phyloP scores from a whole-genome alignment of 1,140 invertebrate genomes.

The Arion vulgaris region DNA sequence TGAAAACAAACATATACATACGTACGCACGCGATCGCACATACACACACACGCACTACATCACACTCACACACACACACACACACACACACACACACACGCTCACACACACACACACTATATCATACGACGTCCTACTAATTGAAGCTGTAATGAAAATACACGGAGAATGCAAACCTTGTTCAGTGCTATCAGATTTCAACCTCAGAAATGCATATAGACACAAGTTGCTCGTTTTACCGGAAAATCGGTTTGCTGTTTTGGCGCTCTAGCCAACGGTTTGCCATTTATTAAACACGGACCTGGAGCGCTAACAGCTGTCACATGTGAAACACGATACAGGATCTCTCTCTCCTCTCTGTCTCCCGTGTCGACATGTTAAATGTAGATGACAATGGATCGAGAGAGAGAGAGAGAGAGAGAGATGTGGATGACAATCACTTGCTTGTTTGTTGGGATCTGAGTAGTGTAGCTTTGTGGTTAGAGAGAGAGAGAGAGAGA shows the following conservation, averaged over 20 bases:
- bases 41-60: too few relatives aligned
- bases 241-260: neutral
- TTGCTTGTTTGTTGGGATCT: neutral
- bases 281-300: neutral
- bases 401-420: too few relatives aligned
- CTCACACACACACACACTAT: neutral
- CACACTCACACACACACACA: too few relatives aligned
- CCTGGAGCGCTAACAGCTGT: neutral
- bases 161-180: neutral
- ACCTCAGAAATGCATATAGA: neutral
- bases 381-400: neutral
- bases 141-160: neutral
- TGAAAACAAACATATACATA: too few relatives aligned
- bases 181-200: neutral
- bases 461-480: neutral
- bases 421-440: too few relatives aligned
- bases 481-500: slow-evolving; percentile 15
- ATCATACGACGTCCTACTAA: neutral
- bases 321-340: neutral
- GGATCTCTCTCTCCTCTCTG: neutral
- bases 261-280: neutral
- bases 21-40: too few relatives aligned
- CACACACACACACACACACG: neutral
- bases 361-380: neutral
- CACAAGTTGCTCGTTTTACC: neutral